phyloP scores from a whole-genome alignment of 2,797 vertebrate species.

The Chloroceryle inda region DNA sequence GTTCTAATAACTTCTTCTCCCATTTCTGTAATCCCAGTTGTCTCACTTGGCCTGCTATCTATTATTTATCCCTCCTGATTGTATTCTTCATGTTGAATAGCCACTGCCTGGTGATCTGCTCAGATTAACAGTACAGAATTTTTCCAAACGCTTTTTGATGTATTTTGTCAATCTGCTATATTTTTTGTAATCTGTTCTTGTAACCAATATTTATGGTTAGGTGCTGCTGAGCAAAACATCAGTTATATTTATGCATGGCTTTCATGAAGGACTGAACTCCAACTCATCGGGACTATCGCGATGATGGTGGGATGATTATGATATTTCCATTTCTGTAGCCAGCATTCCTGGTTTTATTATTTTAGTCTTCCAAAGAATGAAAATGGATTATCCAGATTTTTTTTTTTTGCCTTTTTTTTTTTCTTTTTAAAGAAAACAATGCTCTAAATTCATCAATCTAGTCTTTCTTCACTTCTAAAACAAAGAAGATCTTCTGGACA shows the following conservation, averaged over 20 bases:
- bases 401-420: not conserved
- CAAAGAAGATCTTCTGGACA: not conserved
- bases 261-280: not conserved
- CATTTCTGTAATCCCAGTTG: not conserved
- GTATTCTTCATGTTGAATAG: not conserved
- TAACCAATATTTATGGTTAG: not conserved
- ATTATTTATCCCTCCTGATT: not conserved
- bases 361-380: constrained; percentile 18
- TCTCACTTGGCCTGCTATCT: not conserved
- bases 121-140: not conserved
- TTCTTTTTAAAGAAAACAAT: not conserved
- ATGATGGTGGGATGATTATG: not conserved
- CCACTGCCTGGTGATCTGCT: not conserved
- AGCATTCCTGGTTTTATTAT: constrained; percentile 24
- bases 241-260: not conserved
- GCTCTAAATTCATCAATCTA: not conserved
- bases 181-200: not conserved
- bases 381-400: constrained; percentile 42
- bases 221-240: not conserved
- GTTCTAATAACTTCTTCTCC: not conserved
- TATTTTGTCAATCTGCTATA: not conserved
- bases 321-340: constrained; percentile 31
- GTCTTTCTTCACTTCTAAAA: constrained; percentile 10
- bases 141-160: not conserved
- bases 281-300: not conserved